Conservation (phyloP, 1,140 invertebrate species). For the Listronotus bonariensis region DNA sequence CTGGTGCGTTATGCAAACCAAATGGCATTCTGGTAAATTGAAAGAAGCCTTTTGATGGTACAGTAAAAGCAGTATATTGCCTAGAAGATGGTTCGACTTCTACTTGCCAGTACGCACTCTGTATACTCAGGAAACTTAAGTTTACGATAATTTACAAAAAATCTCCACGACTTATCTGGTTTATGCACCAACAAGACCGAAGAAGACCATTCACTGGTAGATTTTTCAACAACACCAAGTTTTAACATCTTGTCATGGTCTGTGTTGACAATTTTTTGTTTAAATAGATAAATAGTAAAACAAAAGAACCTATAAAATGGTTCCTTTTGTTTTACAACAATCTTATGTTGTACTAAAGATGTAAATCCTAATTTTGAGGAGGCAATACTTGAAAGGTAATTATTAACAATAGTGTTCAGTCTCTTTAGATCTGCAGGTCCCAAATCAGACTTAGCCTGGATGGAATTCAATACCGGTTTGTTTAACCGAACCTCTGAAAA, state of each 20-base stretch:
- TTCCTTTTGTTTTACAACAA: background rate
- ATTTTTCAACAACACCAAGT: constrained; percentile 27
- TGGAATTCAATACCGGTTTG: background rate
- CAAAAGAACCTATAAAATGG: constrained; percentile 43
- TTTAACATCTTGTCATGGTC: constrained; percentile 45
- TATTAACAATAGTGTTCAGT: background rate
- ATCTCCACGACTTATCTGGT: too few species aligned
- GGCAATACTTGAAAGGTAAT: background rate
- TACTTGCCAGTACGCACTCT: too few species aligned
- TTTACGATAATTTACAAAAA: too few species aligned
- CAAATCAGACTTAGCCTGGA: background rate
- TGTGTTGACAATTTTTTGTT: constrained; percentile 34
- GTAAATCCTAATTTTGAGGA: background rate
- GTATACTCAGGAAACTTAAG: background rate
- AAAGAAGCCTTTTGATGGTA: too few species aligned
- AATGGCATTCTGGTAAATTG: too few species aligned
- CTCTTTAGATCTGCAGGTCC: background rate
- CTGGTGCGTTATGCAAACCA: background rate
- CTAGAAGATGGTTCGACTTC: too few species aligned
- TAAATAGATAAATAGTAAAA: constrained; percentile 39
- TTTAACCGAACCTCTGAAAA: background rate
- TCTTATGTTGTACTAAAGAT: background rate
- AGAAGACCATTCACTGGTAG: constrained; percentile 38
- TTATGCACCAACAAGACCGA: constrained; percentile 42
- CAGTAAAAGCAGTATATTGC: too few species aligned